Evolutionary conservation across 2,113 vertebrate genomes (phyloP).

Genomic region (Suricata suricatta): DNA sequence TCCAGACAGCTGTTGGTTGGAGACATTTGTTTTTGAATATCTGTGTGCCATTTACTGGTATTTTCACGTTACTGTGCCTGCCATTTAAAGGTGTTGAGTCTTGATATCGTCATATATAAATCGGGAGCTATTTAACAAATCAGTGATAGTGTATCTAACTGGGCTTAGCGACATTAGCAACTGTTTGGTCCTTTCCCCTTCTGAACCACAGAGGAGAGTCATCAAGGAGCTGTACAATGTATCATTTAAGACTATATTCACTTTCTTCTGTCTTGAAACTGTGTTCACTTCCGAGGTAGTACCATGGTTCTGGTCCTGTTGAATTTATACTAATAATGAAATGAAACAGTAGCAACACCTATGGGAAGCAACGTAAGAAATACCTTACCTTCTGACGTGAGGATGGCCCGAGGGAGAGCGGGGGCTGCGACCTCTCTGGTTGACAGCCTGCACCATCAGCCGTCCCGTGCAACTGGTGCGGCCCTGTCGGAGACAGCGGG

Average conservation of each 20-base stretch:
- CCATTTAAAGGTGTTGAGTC: neutral
- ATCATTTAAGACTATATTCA: neutral
- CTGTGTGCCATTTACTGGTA: neutral
- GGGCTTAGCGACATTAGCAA: neutral
- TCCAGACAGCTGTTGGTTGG: neutral
- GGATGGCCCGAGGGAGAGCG: conserved; percentile 90
- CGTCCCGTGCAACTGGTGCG: conserved; percentile 95
- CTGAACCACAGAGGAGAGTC: neutral
- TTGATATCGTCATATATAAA: neutral
- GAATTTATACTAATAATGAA: neutral
- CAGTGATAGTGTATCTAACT: neutral
- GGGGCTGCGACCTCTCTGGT: conserved; percentile 95
- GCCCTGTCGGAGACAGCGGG: conserved; percentile 86
- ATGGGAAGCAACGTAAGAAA: neutral
- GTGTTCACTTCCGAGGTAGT: neutral
- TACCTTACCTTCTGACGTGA: conserved; percentile 98
- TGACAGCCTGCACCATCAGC: conserved; percentile 99
- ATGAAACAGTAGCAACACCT: neutral
- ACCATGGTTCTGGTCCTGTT: accelerated
- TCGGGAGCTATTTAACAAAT: neutral
- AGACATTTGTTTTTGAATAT: neutral
- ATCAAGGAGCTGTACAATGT: neutral
- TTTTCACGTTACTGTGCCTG: neutral
- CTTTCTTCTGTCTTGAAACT: neutral
- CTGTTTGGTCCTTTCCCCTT: neutral